Base-by-base conservation (phyloP, 2,888 invertebrate species). In the Nomada lathburiana region DNA sequence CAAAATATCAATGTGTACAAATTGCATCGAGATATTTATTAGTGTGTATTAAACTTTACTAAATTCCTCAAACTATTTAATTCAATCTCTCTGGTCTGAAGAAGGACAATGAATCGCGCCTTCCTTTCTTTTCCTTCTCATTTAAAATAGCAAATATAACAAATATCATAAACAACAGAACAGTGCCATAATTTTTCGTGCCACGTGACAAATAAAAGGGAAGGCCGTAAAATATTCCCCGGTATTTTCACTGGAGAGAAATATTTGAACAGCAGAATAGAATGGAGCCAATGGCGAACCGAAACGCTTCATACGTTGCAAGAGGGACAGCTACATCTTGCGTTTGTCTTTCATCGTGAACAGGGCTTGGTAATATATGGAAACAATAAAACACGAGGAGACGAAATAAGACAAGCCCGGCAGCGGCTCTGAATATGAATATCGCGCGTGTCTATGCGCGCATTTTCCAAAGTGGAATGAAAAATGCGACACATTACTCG, bases 401-500 rank as follows among this genome's bases (percentile, higher is more conserved):
- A 83, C 73, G 82, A 74, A 82, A 76, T 82, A 82, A 83, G 82
- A 72, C 73, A 67, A 81, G 70, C 60, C 52, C 50, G 69, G 55
- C 50, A 50, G n/a, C 47, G 47, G 29, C 29, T n/a, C 55, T 65
- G 65, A 77, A 81, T 77, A 83, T 83, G 81, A 77, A 83, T 83
- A 82, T 57, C 47, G 65, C 70, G 68, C 64, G 70, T 70, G 76
- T 81, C 81, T 81, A 68, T 82, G 76, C 69, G 69, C 50, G 26
- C 68, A 64, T 82, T 80, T 76, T 69, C 80, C 67, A 62, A 76
- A 76, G 80, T 64, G 76, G 76, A 80, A 82, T 76, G 82, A 82
- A 72, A 82, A 82, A 82, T 82, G 65, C 80, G 82, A 72, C 65
- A 65, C 82, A 64, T 82, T 82, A 80, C 76, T 76, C 68, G 80